Conservation (phyloP, 2,888 invertebrate species). For the Phrixothrix hirtus region DNA sequence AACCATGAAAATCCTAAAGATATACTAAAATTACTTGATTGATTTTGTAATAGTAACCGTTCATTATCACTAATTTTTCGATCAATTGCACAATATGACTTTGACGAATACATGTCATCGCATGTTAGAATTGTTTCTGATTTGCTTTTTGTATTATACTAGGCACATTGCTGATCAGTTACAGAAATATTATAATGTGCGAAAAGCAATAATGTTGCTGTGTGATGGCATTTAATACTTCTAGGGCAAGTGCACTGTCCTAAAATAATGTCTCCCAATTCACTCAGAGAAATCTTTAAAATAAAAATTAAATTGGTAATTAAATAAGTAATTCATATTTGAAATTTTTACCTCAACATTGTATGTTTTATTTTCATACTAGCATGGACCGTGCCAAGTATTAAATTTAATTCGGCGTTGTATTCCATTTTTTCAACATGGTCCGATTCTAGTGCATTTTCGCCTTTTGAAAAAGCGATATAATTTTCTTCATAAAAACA, state of each 20-base stretch:
- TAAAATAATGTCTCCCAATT: neutral
- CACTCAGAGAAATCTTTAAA: constrained; percentile 2
- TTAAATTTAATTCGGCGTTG: constrained; percentile 2
- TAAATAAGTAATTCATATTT: neutral
- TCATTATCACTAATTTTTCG: neutral
- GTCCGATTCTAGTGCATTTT: constrained; percentile 4
- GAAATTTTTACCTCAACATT: constrained; percentile 1
- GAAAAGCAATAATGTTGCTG: constrained; percentile 20
- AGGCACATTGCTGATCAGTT: constrained; percentile 2
- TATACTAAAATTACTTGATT: neutral
- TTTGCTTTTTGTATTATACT: constrained; percentile 1
- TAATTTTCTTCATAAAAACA: neutral
- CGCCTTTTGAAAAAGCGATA: constrained; percentile 2
- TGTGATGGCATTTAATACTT: constrained; percentile 31
- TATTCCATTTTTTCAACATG: constrained; percentile 4
- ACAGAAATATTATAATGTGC: constrained; percentile 27
- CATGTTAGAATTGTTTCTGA: neutral
- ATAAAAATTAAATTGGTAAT: constrained; percentile 1
- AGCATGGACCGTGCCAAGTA: constrained; percentile 1
- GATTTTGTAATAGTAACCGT: neutral
- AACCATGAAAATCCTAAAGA: constrained; percentile 8
- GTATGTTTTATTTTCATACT: constrained; percentile 1
- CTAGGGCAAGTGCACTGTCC: constrained; percentile 21
- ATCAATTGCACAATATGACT: constrained; percentile 3
- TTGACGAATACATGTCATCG: constrained; percentile 1